Conservation (phyloP, 30 jellyfish, hydroid and myxozoan species). For the Aurelia sp. region DNA sequence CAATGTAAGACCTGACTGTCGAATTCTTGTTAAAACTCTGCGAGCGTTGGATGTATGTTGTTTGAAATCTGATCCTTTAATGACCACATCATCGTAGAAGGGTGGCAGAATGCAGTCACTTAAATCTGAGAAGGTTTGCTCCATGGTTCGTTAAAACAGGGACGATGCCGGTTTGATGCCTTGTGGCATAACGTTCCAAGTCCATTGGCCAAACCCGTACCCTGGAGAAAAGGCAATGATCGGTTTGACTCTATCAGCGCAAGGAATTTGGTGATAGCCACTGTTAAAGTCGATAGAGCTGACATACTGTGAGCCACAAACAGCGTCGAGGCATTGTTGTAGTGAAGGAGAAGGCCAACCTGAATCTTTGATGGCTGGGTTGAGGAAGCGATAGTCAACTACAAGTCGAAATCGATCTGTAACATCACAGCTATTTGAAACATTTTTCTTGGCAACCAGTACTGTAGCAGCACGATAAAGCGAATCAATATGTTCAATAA, state of each 20-base stretch:
- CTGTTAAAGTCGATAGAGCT: conserved; percentile 45
- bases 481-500: conserved; percentile 39
- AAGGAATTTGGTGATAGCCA: conserved; percentile 29
- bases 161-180: conserved; percentile 31
- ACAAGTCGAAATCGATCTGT: conserved; percentile 19
- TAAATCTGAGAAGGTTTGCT: conserved; percentile 20
- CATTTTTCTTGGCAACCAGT: conserved; percentile 37
- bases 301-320: conserved; percentile 24
- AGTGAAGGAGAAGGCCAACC: conserved; percentile 50
- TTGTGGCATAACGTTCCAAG: conserved; percentile 51
- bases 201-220: conserved; percentile 22
- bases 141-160: conserved; percentile 44
- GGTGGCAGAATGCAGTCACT: conserved; percentile 35
- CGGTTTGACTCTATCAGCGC: conserved; percentile 19
- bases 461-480: conserved; percentile 61
- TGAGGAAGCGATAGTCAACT: conserved; percentile 26
- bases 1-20: conserved; percentile 18
- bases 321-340: conserved; percentile 34
- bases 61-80: conserved; percentile 16
- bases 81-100: conserved; percentile 31
- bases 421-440: conserved; percentile 16
- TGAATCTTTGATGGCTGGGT: conserved; percentile 30
- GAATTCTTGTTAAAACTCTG: conserved; percentile 27
- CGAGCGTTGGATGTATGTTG: conserved; percentile 30
- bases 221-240: conserved; percentile 32